phyloP scores from a whole-genome alignment of 2,113 vertebrate species.

The Scatophagus argus region DNA sequence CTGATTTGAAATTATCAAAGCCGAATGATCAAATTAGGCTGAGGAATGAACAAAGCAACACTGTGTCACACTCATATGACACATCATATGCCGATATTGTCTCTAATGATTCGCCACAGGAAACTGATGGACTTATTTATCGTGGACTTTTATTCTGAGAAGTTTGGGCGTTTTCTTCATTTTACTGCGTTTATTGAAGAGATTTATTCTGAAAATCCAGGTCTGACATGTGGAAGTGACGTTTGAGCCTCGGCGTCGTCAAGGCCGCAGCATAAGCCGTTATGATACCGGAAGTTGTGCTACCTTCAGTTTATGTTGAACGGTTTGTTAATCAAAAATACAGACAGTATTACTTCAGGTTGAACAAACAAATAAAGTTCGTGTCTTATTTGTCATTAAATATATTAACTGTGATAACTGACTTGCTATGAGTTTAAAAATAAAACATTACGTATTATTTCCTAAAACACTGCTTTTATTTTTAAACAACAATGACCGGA shows the following conservation, averaged over 20 bases:
- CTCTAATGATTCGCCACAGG: neutral
- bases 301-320: accelerated
- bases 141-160: neutral
- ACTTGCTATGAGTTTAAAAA: accelerated
- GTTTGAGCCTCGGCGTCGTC: neutral
- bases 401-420: accelerated
- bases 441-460: neutral
- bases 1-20: neutral
- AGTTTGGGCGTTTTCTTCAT: neutral
- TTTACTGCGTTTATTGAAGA: neutral
- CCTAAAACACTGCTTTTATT: slow-evolving; percentile 7
- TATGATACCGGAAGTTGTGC: neutral
- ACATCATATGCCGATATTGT: neutral
- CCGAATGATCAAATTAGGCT: neutral
- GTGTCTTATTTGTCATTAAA: accelerated
- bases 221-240: slow-evolving; percentile 1
- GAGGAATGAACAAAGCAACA: neutral
- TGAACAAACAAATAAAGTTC: neutral
- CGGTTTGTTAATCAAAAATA: neutral
- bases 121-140: too few relatives aligned
- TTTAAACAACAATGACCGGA: slow-evolving; percentile 16
- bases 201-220: slow-evolving; percentile 13
- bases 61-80: neutral
- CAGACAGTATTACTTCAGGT: accelerated
- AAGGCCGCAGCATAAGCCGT: neutral